phyloP scores from a whole-genome alignment of 2,113 vertebrate species.

The Pollimyrus isidori region DNA sequence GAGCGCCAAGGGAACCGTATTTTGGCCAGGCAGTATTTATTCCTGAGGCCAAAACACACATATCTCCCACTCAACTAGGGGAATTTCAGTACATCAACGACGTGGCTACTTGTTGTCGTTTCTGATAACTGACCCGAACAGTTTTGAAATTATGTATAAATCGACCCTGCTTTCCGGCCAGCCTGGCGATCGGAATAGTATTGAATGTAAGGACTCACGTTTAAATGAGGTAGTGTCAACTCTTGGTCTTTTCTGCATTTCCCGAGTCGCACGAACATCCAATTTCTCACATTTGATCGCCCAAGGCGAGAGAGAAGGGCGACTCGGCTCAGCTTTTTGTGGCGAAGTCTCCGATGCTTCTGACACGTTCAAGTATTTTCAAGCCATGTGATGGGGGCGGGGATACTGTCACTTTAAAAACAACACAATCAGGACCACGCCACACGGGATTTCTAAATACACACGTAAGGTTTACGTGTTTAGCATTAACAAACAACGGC shows the following conservation, averaged over 20 bases:
- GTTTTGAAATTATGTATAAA: not conserved
- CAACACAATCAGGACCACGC: not conserved
- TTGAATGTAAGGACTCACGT: not conserved
- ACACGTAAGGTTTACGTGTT: slow-evolving; percentile 72
- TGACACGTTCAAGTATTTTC: slow-evolving; percentile 59
- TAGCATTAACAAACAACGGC: slow-evolving; percentile 64
- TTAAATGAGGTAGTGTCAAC: not conserved
- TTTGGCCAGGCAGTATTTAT: not conserved
- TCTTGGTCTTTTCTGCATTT: not conserved
- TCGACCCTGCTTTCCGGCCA: not conserved
- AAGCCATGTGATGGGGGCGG: slow-evolving; percentile 54
- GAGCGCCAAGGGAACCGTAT: not conserved
- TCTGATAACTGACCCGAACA: not conserved
- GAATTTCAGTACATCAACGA: not conserved
- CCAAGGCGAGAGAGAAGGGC: not conserved
- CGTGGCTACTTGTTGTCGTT: not conserved
- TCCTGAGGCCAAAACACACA: not conserved
- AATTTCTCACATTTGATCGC: not conserved
- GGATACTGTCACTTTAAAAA: slow-evolving; percentile 67
- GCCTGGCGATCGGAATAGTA: not conserved
- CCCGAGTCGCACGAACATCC: not conserved
- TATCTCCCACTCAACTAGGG: not conserved
- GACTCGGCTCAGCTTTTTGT: not conserved
- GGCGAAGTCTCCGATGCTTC: slow-evolving; percentile 38
- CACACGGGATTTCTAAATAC: slow-evolving; percentile 65